These are phyloP conservation scores for Cepphus grylle DNA, from an alignment of 2,113 vertebrate genomes.

Conservation along the genomic window DNA sequence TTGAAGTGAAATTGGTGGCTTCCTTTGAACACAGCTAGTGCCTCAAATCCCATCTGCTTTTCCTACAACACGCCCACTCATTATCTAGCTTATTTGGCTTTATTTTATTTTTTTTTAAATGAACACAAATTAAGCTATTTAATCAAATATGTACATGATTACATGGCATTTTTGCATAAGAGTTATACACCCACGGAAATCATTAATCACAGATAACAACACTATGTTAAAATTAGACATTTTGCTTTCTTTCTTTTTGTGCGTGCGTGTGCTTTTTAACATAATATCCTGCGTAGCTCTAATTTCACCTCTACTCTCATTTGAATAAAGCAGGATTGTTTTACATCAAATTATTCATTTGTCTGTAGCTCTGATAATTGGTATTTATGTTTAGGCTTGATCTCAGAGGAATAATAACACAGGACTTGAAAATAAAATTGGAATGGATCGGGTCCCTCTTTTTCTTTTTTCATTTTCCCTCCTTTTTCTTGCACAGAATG, in stretches of 20 bases:
- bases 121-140: slow-evolving; percentile 72
- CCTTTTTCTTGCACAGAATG: slow-evolving; percentile 31
- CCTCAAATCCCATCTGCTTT: slow-evolving; percentile 72
- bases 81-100: slow-evolving; percentile 74
- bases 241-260: slow-evolving; percentile 46
- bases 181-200: slow-evolving; percentile 67
- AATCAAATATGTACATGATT: slow-evolving; percentile 68
- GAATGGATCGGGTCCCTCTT: not conserved
- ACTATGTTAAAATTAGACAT: slow-evolving; percentile 67
- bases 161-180: slow-evolving; percentile 61
- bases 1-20: slow-evolving; percentile 68
- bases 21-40: slow-evolving; percentile 64
- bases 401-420: slow-evolving; percentile 51
- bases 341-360: slow-evolving; percentile 76
- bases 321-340: slow-evolving; percentile 67
- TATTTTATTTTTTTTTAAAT: slow-evolving; percentile 65
- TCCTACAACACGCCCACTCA: slow-evolving; percentile 68
- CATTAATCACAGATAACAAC: slow-evolving; percentile 69
- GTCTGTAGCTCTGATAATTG: slow-evolving; percentile 71
- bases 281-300: slow-evolving; percentile 54
- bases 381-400: slow-evolving; percentile 72
- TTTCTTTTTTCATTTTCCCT: not conserved
- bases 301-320: slow-evolving; percentile 63
- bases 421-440: slow-evolving; percentile 52
- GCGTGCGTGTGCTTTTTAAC: slow-evolving; percentile 54